Evolutionary conservation across 1,140 invertebrate species (phyloP).

Genomic region (Olivierus martensii): DNA sequence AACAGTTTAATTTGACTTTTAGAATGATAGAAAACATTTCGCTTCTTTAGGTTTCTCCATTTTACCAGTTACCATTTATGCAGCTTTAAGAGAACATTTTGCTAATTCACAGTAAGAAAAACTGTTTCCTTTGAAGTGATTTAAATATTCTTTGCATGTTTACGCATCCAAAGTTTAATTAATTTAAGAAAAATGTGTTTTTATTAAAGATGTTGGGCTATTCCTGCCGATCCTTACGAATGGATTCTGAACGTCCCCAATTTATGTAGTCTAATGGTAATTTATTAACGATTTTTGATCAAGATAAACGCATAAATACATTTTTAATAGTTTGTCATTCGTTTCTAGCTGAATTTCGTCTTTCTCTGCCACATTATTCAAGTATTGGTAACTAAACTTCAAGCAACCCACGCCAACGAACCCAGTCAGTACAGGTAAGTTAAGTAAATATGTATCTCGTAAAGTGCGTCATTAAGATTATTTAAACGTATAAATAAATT

Average conservation of each 20-base stretch:
- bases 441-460: slow-evolving; percentile 2
- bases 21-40: too few species aligned
- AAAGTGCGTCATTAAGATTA: too few species aligned
- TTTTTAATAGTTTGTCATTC: background rate
- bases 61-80: too few species aligned
- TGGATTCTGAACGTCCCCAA: slow-evolving; percentile 38
- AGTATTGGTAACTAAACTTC: slow-evolving; percentile 39
- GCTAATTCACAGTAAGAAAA: too few species aligned
- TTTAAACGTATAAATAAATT: too few species aligned
- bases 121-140: too few species aligned
- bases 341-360: slow-evolving; percentile 36
- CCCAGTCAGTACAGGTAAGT: slow-evolving; percentile 42
- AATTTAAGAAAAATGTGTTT: background rate
- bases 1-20: too few species aligned
- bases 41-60: too few species aligned
- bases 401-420: slow-evolving; percentile 37
- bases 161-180: too few species aligned
- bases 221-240: slow-evolving; percentile 31
- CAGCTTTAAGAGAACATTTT: too few species aligned
- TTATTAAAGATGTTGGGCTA: slow-evolving; percentile 33
- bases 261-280: slow-evolving; percentile 36
- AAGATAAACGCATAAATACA: too few species aligned
- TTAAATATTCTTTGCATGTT: too few species aligned
- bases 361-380: slow-evolving; percentile 40
- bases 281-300: slow-evolving; percentile 9